Conservation (phyloP, 2,888 invertebrate species). For the Biston betularia region DNA sequence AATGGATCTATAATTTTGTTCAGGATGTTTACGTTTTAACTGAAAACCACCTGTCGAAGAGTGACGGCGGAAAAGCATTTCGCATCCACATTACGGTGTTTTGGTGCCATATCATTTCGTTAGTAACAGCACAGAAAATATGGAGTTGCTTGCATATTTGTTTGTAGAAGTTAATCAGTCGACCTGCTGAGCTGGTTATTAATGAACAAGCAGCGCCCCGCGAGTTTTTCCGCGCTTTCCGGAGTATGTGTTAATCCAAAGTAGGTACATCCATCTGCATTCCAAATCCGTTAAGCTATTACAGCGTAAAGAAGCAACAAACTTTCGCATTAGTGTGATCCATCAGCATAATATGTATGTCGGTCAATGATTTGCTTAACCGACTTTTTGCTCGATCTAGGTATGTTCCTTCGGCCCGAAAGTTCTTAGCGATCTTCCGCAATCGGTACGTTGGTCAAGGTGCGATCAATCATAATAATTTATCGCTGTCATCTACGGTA, state of each 20-base stretch:
- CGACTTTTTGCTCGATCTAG: constrained; percentile 30
- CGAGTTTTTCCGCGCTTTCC: too few species aligned
- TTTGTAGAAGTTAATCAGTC: constrained; percentile 28
- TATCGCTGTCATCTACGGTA: constrained; percentile 36
- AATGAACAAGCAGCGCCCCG: constrained; percentile 9
- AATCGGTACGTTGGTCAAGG: constrained; percentile 33
- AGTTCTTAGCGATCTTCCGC: constrained; percentile 21
- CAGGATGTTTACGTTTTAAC: constrained; percentile 42
- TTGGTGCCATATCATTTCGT: constrained; percentile 23
- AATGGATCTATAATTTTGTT: constrained; percentile 32
- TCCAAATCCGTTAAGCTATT: too few species aligned
- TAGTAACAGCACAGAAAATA: constrained; percentile 11
- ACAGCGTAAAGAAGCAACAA: too few species aligned
- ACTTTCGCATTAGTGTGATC: background rate
- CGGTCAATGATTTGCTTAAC: constrained; percentile 29
- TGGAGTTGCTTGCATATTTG: constrained; percentile 27
- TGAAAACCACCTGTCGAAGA: constrained; percentile 32
- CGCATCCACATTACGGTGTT: constrained; percentile 21
- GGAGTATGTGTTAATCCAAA: too few species aligned
- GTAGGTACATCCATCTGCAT: too few species aligned
- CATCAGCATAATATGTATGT: constrained; percentile 27
- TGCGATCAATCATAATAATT: constrained; percentile 18
- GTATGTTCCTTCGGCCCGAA: constrained; percentile 26
- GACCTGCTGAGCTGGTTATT: constrained; percentile 16
- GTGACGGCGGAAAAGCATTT: constrained; percentile 31